Evolutionary conservation across 2,888 invertebrate genomes (phyloP).

Genomic region (Eulithis prunata): DNA sequence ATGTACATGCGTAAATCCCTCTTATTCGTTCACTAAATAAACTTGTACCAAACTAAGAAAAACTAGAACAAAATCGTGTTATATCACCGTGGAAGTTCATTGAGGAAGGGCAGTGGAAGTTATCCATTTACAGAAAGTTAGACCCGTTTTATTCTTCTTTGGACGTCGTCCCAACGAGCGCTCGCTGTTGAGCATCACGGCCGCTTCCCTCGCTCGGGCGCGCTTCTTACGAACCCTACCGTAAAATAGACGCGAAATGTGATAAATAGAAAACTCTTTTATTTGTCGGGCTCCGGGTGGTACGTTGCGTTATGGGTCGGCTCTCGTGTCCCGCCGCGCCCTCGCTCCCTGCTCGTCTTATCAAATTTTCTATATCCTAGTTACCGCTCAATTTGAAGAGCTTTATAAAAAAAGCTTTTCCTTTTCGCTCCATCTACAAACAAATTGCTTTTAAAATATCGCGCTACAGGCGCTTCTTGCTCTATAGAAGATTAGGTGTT

Average conservation of each 20-base stretch:
- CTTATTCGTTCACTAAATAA: constrained; percentile 7
- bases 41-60: constrained; percentile 11
- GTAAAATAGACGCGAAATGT: constrained; percentile 84
- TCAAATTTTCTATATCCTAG: constrained; percentile 79
- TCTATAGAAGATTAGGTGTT: constrained; percentile 51
- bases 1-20: neutral
- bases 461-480: constrained; percentile 57
- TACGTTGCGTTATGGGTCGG: constrained; percentile 75
- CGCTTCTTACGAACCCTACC: constrained; percentile 75
- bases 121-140: constrained; percentile 79
- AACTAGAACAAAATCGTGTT: constrained; percentile 50
- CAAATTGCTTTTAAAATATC: constrained; percentile 68
- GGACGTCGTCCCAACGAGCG: constrained; percentile 70
- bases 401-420: constrained; percentile 70
- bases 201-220: constrained; percentile 68
- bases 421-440: constrained; percentile 60
- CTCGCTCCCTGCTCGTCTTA: constrained; percentile 68
- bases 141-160: constrained; percentile 79
- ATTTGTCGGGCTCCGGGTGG: constrained; percentile 76
- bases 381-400: constrained; percentile 79
- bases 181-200: constrained; percentile 70
- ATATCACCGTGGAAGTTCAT: constrained; percentile 67
- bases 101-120: constrained; percentile 72
- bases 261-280: constrained; percentile 84
- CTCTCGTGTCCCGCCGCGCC: constrained; percentile 59